phyloP scores from a whole-genome alignment of 2,113 vertebrate species.

The Aramus guarauna region DNA sequence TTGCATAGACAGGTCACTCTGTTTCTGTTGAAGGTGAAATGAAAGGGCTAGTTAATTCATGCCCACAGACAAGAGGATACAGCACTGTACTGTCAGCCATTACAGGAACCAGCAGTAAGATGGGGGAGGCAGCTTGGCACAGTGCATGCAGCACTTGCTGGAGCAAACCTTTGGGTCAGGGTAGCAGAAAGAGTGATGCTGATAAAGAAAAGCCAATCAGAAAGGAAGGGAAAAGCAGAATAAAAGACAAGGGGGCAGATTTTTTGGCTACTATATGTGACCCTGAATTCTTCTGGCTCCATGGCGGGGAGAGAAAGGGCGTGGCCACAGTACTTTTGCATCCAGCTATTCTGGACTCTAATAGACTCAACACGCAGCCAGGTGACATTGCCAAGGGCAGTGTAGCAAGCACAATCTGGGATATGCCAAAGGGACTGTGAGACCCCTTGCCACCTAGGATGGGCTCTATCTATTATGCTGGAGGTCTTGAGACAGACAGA shows the following conservation, averaged over 20 bases:
- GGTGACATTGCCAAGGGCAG: not conserved
- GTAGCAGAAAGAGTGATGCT: not conserved
- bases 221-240: not conserved
- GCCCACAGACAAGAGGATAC: not conserved
- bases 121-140: not conserved
- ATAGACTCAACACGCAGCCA: not conserved
- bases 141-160: fast-evolving
- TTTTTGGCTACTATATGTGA: not conserved
- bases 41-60: not conserved
- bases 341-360: not conserved
- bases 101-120: not conserved
- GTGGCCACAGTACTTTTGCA: not conserved
- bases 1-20: conserved; percentile 17
- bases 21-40: conserved; percentile 29
- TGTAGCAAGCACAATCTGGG: not conserved
- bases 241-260: not conserved
- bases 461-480: not conserved
- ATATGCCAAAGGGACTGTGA: not conserved
- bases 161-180: not conserved
- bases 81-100: not conserved
- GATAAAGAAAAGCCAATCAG: not conserved
- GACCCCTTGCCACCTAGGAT: not conserved
- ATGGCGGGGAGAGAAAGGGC: not conserved
- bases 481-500: not conserved
- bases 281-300: not conserved